A percentile compares a stretch with the other conserved stretches of the same genome.
phyloP scores from a whole-genome alignment of 2,888 invertebrate genomes.

The Brachypalpus laphriformis region DNA sequence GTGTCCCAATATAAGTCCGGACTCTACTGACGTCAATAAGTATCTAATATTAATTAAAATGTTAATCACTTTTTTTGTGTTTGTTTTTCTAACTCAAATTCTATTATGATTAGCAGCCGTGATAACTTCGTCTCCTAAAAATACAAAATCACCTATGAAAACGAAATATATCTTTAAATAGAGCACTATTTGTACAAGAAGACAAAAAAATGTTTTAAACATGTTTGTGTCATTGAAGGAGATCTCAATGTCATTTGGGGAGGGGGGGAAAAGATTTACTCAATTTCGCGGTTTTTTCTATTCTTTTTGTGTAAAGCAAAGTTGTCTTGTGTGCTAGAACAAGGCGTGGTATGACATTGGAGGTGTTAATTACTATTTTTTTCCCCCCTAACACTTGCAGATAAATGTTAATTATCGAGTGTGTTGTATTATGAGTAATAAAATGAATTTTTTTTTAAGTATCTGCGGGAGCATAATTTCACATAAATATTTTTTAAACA shows the following conservation, averaged over 20 bases:
- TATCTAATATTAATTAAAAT: conserved; percentile 38
- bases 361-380: conserved; percentile 29
- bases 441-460: conserved; percentile 11
- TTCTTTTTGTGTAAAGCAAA: background rate
- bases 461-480: conserved; percentile 2
- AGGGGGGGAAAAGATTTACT: background rate
- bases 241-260: conserved; percentile 27
- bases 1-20: background rate
- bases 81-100: background rate
- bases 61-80: conserved; percentile 10
- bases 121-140: conserved; percentile 8
- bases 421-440: conserved; percentile 2
- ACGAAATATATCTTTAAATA: background rate
- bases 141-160: background rate
- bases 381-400: background rate
- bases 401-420: background rate
- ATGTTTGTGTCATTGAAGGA: conserved; percentile 27
- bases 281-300: background rate
- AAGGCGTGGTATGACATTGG: conserved; percentile 44
- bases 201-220: conserved; percentile 12
- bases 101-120: background rate
- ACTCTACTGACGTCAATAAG: background rate
- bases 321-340: background rate
- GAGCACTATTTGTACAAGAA: background rate
- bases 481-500: conserved; percentile 7